phyloP scores from a whole-genome alignment of 2,797 vertebrate species.

The Enteromius argenteus region DNA sequence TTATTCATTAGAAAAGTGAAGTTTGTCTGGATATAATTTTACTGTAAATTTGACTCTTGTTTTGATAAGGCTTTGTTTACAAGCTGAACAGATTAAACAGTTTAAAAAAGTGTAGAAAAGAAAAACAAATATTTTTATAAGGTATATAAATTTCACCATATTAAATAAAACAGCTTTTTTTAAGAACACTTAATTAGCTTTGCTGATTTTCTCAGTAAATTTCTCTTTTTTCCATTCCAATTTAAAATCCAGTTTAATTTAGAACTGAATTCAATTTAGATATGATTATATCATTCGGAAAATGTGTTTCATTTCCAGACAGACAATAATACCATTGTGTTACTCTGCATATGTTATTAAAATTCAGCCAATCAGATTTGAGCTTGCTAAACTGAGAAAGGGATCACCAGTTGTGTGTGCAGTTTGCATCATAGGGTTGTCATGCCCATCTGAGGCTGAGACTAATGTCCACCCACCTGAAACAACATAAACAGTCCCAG shows the following conservation, averaged over 20 bases:
- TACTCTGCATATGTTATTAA: background rate
- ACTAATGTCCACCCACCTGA: background rate
- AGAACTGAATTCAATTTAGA: background rate
- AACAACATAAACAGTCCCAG: conserved; percentile 14
- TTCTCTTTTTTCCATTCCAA: background rate
- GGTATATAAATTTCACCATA: background rate
- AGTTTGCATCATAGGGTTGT: background rate
- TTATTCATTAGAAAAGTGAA: too few species aligned
- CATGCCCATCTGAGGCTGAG: background rate
- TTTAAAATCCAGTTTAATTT: background rate
- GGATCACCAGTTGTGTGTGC: background rate
- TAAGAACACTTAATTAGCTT: background rate
- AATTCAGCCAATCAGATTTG: background rate
- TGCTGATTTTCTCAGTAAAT: background rate
- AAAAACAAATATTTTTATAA: too few species aligned
- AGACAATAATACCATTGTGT: background rate
- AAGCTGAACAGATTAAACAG: background rate
- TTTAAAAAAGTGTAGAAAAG: too few species aligned
- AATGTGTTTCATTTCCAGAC: background rate
- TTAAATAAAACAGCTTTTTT: background rate
- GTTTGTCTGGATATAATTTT: background rate
- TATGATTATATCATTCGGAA: too few species aligned
- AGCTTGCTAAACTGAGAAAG: background rate
- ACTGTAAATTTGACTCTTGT: background rate
- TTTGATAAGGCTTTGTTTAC: background rate